Percentiles rank a stretch among this genome's conserved stretches.
phyloP scores from a whole-genome alignment of 92 coral and sea anemone species.

The Chrysogorgia sp. region DNA sequence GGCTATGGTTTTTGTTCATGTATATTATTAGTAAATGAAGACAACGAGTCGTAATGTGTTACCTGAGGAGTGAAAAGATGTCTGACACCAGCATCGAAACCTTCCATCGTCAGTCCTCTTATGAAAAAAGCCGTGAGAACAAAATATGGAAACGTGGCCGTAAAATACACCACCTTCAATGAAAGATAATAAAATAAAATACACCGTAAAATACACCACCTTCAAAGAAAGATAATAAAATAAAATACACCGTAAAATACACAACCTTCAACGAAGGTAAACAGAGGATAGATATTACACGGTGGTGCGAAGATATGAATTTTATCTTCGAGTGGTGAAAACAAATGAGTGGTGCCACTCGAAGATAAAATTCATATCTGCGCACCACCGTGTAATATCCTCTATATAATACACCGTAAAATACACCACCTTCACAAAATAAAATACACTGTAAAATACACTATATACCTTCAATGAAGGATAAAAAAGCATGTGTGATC shows the following conservation, averaged over 20 bases:
- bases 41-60: neutral
- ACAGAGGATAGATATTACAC: no score
- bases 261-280: no score
- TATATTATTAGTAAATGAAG: neutral
- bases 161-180: constrained; percentile 84
- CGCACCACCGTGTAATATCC: no score
- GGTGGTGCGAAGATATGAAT: no score
- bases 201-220: neutral
- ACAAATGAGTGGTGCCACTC: no score
- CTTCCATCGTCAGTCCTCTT: constrained; percentile 79
- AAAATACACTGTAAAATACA: no score
- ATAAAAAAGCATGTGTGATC: no score
- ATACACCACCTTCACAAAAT: no score
- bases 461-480: no score
- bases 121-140: constrained; percentile 85
- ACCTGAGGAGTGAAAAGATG: constrained; percentile 96
- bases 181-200: neutral
- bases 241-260: neutral
- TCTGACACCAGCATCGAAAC: constrained; percentile 75
- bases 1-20: neutral
- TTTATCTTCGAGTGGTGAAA: no score
- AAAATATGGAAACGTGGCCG: constrained; percentile 92
- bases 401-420: neutral
- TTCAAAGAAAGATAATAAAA: neutral
- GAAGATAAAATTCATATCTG: no score